These are phyloP conservation scores for Tuberolachnus salignus DNA, from an alignment of 2,888 invertebrate genomes.

Conservation along the genomic window DNA sequence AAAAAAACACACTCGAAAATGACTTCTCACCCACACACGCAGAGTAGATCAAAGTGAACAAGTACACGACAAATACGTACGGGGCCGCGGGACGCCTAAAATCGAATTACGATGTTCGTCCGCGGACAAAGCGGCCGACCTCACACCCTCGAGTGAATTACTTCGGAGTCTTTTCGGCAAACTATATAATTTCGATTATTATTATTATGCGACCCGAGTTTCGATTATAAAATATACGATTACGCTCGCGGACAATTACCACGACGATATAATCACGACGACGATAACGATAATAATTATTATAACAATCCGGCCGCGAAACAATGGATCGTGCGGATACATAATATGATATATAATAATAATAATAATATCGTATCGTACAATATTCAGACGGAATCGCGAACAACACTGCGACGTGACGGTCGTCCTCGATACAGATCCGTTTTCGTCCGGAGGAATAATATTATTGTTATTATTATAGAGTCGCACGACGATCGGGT, in stretches of 20 bases:
- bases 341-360: too few relatives aligned
- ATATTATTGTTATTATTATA: not conserved
- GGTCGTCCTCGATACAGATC: conserved; percentile 44
- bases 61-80: too few relatives aligned
- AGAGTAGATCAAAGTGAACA: too few relatives aligned
- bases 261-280: not conserved
- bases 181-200: too few relatives aligned
- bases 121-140: too few relatives aligned
- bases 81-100: conserved; percentile 10
- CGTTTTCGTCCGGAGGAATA: not conserved
- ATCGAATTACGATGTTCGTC: too few relatives aligned
- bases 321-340: not conserved
- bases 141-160: too few relatives aligned
- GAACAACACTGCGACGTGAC: conserved; percentile 21
- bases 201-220: too few relatives aligned
- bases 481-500: not conserved
- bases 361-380: too few relatives aligned
- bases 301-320: not conserved
- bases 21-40: too few relatives aligned
- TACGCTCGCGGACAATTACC: not conserved
- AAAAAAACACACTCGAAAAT: too few relatives aligned
- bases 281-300: not conserved
- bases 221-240: not conserved
- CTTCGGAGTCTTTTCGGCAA: too few relatives aligned
- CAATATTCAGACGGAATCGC: not conserved